Evolutionary conservation across 1,140 invertebrate genomes (phyloP), one percentile per base, ranked within the genome.

Genomic region (Apocrypta bakeri): DNA sequence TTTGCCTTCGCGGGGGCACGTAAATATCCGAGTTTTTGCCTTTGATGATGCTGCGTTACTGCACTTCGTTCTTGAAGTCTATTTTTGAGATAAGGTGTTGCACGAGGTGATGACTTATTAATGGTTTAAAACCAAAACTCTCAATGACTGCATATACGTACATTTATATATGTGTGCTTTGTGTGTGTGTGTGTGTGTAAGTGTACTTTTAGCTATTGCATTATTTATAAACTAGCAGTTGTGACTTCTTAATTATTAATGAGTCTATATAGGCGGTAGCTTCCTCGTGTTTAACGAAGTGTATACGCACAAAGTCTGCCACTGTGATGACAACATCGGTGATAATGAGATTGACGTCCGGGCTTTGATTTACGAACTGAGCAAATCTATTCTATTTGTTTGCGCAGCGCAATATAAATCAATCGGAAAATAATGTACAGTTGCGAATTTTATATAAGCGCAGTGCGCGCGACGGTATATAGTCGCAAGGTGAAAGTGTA

Each of bases 21-120:
- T 76, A 69, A 76, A 82, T 76, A 82, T 69, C 27, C 33, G 42
- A 82, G 27, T 76, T 76, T 82, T 76, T 37, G 37, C 80, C 73
- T 82, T 76, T 76, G 73, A 82, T 48, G 72, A 56, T 17, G 71
- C 40, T 29, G n/a, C 74, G n/a, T n/a, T 48, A 42, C 29, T 11
- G 17, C 63, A 12, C 14, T 31, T n/a, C n/a, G 66, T n/a, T 71
- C 64, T 72, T 77, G 24, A 40, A 64, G 66, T 77, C 48, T 82
- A 82, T 82, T 82, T 81, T 76, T 37, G 37, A 68, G 14, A 56
- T 6, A 17, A 33, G 40, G 2, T 31, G 12, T 74, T 25, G 48
- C 66, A 0, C 48, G 31, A 77, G n/a, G 9, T 72, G 48, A 24
- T 64, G 48, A 82, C 48, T 78, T 82, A 77, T 77, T 82, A 77